phyloP scores from a whole-genome alignment of 1,140 invertebrate genomes.

The Contarinia nasturtii region DNA sequence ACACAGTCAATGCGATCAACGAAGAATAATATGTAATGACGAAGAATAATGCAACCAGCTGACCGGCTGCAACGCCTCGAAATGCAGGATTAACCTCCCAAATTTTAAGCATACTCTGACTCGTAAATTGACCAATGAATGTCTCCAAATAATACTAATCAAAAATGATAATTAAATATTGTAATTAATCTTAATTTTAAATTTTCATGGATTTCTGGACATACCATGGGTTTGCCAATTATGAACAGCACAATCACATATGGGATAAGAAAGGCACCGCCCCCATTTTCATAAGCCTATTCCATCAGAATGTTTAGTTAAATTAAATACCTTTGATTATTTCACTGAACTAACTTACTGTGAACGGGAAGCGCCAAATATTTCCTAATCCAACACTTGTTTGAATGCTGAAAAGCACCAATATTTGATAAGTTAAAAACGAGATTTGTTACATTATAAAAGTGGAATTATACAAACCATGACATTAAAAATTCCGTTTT shows the following conservation, averaged over 20 bases:
- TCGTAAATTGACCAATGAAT: conserved; percentile 42
- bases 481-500: conserved; percentile 1
- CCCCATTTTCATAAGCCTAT: conserved; percentile 52
- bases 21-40: conserved; percentile 62
- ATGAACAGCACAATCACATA: conserved; percentile 50
- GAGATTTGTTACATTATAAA: too few species aligned
- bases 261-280: conserved; percentile 47
- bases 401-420: conserved; percentile 29
- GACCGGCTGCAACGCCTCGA: conserved; percentile 57
- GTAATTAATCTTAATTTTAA: too few species aligned
- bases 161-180: too few species aligned
- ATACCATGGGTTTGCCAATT: conserved; percentile 58
- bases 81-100: conserved; percentile 31
- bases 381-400: conserved; percentile 64
- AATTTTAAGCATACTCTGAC: conserved; percentile 34
- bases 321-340: too few species aligned
- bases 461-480: too few species aligned
- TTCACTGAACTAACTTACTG: conserved; percentile 14
- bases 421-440: too few species aligned
- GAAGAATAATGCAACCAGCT: conserved; percentile 48
- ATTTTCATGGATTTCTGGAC: too few species aligned
- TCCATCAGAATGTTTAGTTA: too few species aligned
- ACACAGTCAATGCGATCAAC: conserved; percentile 57
- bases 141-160: conserved; percentile 66
- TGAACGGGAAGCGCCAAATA: conserved; percentile 57